phyloP scores from a whole-genome alignment of 37 sponge, comb jelly and placozoan species.

The Haliclona indistincta region DNA sequence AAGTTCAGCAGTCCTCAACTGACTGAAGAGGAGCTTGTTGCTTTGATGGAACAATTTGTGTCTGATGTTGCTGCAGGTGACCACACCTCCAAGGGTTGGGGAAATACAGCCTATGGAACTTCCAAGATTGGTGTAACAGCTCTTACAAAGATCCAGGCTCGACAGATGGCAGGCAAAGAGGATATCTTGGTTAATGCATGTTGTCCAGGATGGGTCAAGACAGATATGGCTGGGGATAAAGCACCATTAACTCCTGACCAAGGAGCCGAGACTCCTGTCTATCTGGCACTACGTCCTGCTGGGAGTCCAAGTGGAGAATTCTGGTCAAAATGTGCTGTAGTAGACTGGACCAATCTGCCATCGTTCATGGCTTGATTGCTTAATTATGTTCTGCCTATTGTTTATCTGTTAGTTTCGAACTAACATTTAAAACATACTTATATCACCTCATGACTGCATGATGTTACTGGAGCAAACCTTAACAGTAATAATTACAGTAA shows the following conservation, averaged over 20 bases:
- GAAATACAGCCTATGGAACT: constrained; percentile 51
- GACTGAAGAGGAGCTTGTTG: constrained; percentile 65
- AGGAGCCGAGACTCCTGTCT: constrained; percentile 86
- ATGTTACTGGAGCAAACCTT: too few relatives aligned
- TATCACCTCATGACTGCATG: too few relatives aligned
- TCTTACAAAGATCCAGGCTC: constrained; percentile 41
- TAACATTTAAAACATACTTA: too few relatives aligned
- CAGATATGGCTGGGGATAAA: constrained; percentile 80
- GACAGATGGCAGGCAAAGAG: constrained; percentile 39
- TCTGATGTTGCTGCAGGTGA: constrained; percentile 55
- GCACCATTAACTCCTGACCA: constrained; percentile 71
- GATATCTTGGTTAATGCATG: constrained; percentile 70
- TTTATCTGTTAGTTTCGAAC: too few relatives aligned
- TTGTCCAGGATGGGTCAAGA: constrained; percentile 73
- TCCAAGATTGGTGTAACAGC: constrained; percentile 66
- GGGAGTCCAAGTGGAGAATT: constrained; percentile 77
- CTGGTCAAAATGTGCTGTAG: too few relatives aligned
- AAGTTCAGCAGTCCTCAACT: constrained; percentile 47
- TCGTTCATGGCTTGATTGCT: too few relatives aligned
- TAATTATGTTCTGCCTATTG: too few relatives aligned
- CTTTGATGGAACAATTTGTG: constrained; percentile 73
- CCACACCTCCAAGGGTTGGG: constrained; percentile 59
- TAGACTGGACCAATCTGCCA: too few relatives aligned
- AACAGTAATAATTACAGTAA: too few relatives aligned
- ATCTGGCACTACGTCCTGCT: constrained; percentile 61